Base-by-base conservation (phyloP, 2,888 invertebrate genomes). In the Plagodis pulveraria region DNA sequence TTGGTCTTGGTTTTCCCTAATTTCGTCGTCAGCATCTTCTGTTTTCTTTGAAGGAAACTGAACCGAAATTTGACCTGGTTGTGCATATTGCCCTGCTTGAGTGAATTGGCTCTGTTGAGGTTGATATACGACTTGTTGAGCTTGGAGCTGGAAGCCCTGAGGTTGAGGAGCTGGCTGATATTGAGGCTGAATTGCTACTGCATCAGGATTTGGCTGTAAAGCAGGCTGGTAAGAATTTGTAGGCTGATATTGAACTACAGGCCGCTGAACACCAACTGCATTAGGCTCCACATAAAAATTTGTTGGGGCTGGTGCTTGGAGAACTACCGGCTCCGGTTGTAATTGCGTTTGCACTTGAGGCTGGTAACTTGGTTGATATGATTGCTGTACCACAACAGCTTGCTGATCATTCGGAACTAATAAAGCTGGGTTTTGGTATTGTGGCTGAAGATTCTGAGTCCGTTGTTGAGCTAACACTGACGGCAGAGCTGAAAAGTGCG, bases 401-500 rank as follows among this genome's bases (percentile, higher is more conserved):
- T 59, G 62, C 42, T 50, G 58, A 9, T 54, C 51, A 43, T 36
- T 47, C 12, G 38, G 74, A 33, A 86, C 74, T 9, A 86, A 62
- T 33, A 83, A 62, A 44, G 76, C 77, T 45, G 83, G 83, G 42
- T 72, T 80, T 56, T 78, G 84, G 11, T 71, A 63, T 6, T 52
- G 58, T 11, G 72, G 65, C 59, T 70, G 76, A 57, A 78, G 81
- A 49, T 75, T 67, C 38, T 77, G 76, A n/a, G 74, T 57, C 70
- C 82, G 82, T 50, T 83, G 84, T 63, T 91, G 91, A 48, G 88
- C 84, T 57, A 92, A 71, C 5, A 89, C 77, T 38, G 90, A 89
- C 22, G 89, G 86, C 0, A 91, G 64, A 2, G 88, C 90, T 22
- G 89, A 80, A 32, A 91, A 85, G 62, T 91, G 91, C 0, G 87